These are phyloP conservation scores for Nipponia nippon DNA, from an alignment of 2,113 vertebrate species.

Conservation along the genomic window DNA sequence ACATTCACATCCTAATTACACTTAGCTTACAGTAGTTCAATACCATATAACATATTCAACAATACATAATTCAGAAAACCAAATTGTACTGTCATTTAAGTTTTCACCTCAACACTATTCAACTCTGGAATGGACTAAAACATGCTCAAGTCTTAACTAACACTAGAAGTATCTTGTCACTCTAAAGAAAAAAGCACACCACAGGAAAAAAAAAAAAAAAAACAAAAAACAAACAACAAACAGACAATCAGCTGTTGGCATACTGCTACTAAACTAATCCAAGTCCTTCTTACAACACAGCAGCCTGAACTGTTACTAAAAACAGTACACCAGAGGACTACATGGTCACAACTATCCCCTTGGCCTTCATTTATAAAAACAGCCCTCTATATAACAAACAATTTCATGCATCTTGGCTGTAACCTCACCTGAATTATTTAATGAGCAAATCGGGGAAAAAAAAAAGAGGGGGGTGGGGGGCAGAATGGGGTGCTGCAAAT, in stretches of 20 bases:
- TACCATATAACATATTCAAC: background rate
- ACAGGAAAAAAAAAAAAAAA: background rate
- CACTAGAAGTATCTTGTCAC: background rate
- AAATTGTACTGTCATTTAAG: background rate
- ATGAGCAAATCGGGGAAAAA: background rate
- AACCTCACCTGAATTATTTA: background rate
- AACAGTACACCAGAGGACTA: background rate
- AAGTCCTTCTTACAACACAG: background rate
- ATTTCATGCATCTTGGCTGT: background rate
- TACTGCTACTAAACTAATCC: background rate
- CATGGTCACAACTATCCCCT: background rate
- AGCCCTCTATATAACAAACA: background rate
- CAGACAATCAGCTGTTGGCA: background rate
- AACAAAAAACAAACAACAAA: background rate
- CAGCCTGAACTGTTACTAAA: constrained; percentile 13
- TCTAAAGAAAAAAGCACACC: background rate
- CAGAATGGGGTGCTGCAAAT: background rate
- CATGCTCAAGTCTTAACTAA: background rate
- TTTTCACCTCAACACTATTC: background rate
- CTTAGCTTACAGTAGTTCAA: background rate
- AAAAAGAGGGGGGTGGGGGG: rapidly evolving
- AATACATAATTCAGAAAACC: background rate
- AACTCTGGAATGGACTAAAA: background rate
- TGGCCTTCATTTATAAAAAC: background rate
- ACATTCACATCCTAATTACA: background rate